Conservation (phyloP, 1,140 invertebrate genomes). For the Hermatobates lingyangjiaoensis region DNA sequence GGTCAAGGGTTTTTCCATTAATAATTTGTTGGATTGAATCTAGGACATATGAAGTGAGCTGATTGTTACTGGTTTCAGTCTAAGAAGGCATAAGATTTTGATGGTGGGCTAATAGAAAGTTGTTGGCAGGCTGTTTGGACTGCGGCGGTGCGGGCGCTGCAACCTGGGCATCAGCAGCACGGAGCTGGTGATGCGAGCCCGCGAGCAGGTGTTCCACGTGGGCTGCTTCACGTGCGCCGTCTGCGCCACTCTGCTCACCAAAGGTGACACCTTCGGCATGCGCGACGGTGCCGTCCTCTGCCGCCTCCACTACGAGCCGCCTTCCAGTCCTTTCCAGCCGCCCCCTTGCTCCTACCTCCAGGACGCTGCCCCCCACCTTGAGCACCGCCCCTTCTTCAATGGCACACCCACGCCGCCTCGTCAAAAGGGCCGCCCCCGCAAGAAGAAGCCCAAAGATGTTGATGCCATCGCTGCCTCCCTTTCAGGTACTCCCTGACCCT, state of each 20-base stretch:
- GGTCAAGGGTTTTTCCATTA: too few species aligned
- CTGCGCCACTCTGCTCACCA: slow-evolving; percentile 65
- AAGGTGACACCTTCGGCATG: slow-evolving; percentile 88
- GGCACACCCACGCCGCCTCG: slow-evolving; percentile 44
- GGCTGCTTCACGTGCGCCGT: slow-evolving; percentile 85
- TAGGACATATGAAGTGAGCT: too few species aligned
- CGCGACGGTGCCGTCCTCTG: slow-evolving; percentile 64
- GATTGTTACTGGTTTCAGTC: too few species aligned
- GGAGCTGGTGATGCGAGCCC: slow-evolving; percentile 86
- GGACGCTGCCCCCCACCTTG: slow-evolving; percentile 26
- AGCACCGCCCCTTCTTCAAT: slow-evolving; percentile 27
- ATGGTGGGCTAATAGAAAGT: too few species aligned
- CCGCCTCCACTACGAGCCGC: slow-evolving; percentile 50
- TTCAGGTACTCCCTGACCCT: too few species aligned
- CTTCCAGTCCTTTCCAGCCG: slow-evolving; percentile 32
- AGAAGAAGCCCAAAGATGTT: slow-evolving; percentile 74
- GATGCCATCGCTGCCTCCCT: slow-evolving; percentile 50
- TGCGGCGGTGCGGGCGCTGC: slow-evolving; percentile 71
- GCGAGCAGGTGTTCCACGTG: slow-evolving; percentile 84
- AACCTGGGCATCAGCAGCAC: slow-evolving; percentile 76
- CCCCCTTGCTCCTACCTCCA: slow-evolving; percentile 27
- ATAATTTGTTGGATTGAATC: too few species aligned
- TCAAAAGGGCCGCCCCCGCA: slow-evolving; percentile 80
- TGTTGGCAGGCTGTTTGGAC: slow-evolving; percentile 64
- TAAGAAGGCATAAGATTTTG: too few species aligned